Evolutionary conservation across 2,113 vertebrate genomes (phyloP), one percentile per base, ranked within the genome.

Genomic region (Epinephelus moara): DNA sequence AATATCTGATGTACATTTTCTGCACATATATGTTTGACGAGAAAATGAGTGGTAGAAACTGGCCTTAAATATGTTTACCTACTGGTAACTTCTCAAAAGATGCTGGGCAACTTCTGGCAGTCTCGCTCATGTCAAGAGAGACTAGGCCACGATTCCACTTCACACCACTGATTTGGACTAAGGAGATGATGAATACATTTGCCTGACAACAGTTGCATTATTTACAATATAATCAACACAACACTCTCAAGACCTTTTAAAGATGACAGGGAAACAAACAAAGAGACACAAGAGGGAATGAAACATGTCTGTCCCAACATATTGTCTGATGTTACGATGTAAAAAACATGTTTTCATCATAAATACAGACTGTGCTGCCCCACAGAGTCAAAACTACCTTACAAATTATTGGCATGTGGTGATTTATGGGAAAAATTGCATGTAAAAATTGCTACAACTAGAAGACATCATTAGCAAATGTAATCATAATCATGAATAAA

Each of bases 201-300:
- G 73, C 89, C 72, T 61, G 23, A 80, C 85, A 87, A 89, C 88
- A 82, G 85, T 40, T 47, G 75, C 30, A 37, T 14, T 82, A 74
- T 86, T 85, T 85, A 81, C 73, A 50, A 82, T 84, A 89, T 64
- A 68, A 33, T 69, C 23, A n/a, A 27, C 37, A 75, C 23, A 37
- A 37, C 64, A 71, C 66, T 50, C n/a, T 70, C 21, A 59, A 33
- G 69, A 53, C 27, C 59, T 62, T 55, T 37, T 14, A 21, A 13
- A 45, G 11, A 55, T 19, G 30, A 42, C 59, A 23, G 21, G 40
- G 27, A 55, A 25, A 27, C 42, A 33, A 30, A 30, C 23, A 66
- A 21, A 47, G n/a, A 55, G 50, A 19, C 59, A 23, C 7, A 4
- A 4, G 30, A 63, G 53, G 27, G 1, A 40, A 40, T 75, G 21